phyloP scores from a whole-genome alignment of 2,888 invertebrate species.

The Nyleta sp. region DNA sequence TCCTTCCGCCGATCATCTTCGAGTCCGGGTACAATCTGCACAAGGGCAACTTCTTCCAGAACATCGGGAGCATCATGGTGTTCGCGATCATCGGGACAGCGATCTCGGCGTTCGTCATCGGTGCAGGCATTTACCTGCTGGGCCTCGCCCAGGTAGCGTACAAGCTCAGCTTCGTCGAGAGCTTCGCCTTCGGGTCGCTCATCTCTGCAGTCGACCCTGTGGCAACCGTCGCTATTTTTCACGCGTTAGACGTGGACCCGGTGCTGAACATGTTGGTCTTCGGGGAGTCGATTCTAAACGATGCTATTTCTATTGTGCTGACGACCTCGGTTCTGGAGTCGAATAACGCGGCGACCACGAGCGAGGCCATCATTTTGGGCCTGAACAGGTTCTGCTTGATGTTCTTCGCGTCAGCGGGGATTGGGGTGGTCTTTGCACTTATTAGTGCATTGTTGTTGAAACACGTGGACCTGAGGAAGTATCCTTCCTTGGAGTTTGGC shows the following conservation, averaged over 20 bases:
- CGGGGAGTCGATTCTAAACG: conserved; percentile 97
- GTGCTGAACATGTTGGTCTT: conserved; percentile 99
- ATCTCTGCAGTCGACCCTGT: conserved; percentile 99
- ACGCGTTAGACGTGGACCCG: conserved; percentile 98
- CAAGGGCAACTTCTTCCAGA: conserved; percentile 98
- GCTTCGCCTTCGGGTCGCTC: conserved; percentile 98
- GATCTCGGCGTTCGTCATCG: conserved; percentile 98
- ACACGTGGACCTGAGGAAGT: conserved; percentile 97
- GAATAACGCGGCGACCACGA: conserved; percentile 87
- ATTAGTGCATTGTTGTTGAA: conserved; percentile 96
- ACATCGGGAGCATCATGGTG: conserved; percentile 98
- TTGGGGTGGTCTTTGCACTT: conserved; percentile 97
- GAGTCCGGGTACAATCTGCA: conserved; percentile 99
- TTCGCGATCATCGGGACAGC: conserved; percentile 99
- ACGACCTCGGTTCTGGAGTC: conserved; percentile 94
- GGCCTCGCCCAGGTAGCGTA: conserved; percentile 97
- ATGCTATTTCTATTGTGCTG: conserved; percentile 98
- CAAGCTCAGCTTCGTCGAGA: conserved; percentile 96
- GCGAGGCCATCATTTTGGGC: conserved; percentile 94
- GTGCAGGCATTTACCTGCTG: conserved; percentile 96
- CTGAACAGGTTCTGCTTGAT: conserved; percentile 96
- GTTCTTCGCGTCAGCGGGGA: conserved; percentile 99
- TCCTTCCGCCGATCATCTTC: conserved; percentile 99
- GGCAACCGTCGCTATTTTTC: conserved; percentile 99
- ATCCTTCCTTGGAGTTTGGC: conserved; percentile 99